Percentiles rank a stretch among this genome's conserved stretches.
Conservation (phyloP, 2,888 invertebrate species). For the Platycnemis pennipes region DNA sequence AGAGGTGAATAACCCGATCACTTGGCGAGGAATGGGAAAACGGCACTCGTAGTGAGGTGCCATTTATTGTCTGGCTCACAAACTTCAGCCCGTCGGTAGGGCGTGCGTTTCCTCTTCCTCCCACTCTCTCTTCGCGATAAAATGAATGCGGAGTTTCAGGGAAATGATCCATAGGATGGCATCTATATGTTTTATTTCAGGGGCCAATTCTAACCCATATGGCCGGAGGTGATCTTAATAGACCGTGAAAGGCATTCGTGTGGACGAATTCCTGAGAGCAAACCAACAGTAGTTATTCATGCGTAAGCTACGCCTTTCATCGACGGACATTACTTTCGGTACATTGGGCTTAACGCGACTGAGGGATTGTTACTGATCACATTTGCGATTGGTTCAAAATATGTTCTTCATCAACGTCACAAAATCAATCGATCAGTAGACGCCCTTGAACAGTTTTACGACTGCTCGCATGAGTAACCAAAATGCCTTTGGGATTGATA, state of each 20-base stretch:
- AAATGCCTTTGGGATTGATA: neutral
- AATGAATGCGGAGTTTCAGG: neutral
- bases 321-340: neutral
- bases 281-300: neutral
- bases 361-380: neutral
- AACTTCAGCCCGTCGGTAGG: neutral
- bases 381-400: neutral
- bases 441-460: neutral
- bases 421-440: neutral
- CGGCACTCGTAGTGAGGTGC: neutral
- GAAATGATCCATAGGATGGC: neutral
- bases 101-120: neutral
- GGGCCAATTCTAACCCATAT: neutral
- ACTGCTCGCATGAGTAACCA: neutral
- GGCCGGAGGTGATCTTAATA: neutral
- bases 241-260: neutral
- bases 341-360: neutral
- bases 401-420: neutral
- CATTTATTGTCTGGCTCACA: neutral
- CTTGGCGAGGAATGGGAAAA: neutral
- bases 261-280: neutral
- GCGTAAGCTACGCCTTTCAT: neutral
- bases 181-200: neutral
- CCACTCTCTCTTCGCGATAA: neutral
- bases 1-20: slow-evolving; percentile 4